Conservation (phyloP, 2,113 vertebrate species). For the Nerophis ophidion region DNA sequence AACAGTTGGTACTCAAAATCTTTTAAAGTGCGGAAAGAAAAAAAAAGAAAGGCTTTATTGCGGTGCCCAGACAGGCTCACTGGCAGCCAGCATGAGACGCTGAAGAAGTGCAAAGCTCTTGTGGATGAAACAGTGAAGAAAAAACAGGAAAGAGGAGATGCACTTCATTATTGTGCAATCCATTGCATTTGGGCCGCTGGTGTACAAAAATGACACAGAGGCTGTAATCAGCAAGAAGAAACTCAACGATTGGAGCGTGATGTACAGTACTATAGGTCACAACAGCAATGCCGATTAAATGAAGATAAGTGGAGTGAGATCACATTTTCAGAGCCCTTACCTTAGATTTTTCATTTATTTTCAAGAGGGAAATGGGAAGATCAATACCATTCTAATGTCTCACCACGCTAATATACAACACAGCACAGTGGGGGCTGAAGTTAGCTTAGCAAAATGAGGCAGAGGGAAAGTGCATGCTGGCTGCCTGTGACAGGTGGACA, state of each 20-base stretch:
- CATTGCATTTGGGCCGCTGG: conserved; percentile 26
- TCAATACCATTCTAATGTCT: not conserved
- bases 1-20: conserved; percentile 16
- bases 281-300: conserved; percentile 18
- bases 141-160: conserved; percentile 19
- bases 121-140: conserved; percentile 46
- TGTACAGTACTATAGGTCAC: conserved; percentile 4
- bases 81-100: conserved; percentile 31
- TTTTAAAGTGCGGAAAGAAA: conserved; percentile 40
- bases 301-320: not conserved
- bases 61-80: conserved; percentile 7
- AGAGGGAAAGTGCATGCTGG: not conserved
- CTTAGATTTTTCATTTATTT: conserved; percentile 5
- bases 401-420: not conserved
- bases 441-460: conserved; percentile 1
- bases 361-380: not conserved
- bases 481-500: too few relatives aligned
- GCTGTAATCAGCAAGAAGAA: conserved; percentile 6
- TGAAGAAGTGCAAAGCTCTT: conserved; percentile 49
- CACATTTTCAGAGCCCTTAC: conserved; percentile 5
- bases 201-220: conserved; percentile 14
- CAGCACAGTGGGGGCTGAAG: not conserved
- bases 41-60: conserved; percentile 21
- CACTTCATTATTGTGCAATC: conserved; percentile 43
- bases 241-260: conserved; percentile 2